Evolutionary conservation across 2,797 vertebrate species (phyloP), one percentile per base, ranked within the genome.

Genomic region (Ctenochaetus hawaiiensis): DNA sequence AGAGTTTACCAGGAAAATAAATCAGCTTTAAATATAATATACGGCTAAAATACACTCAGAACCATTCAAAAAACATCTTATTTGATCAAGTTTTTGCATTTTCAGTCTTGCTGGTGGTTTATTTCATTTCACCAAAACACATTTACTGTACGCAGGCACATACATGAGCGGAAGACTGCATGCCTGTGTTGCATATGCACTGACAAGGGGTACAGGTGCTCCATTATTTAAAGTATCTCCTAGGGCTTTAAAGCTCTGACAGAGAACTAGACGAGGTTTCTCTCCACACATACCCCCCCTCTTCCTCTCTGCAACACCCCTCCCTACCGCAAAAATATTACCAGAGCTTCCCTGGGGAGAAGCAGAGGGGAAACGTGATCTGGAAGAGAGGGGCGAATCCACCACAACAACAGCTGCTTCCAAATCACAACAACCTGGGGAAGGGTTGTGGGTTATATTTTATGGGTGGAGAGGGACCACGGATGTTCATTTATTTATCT

Each of bases 341-440:
- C 92, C 89, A 74, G 74, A 87, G 81, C 77, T 56, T 93, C 95
- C 92, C 91, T 5, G 43, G 93, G 91, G 94, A 91, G 83, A 61
- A 62, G 71, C 76, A 89, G 78, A 87, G 86, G 86, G 91, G 92
- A 91, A 93, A 93, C 87, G 88, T 93, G 93, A 93, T 93, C 88
- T 91, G 92, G 92, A 94, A 93, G 92, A 93, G 87, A 93, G 87
- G 88, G 90, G 87, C 82, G 67, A 92, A 92, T 94, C 89, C 89
- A 93, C 91, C 91, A 94, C 91, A 94, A 95, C 94, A 95, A 94
- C 94, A 95, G 93, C 93, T 94, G 95, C 94, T 95, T 94, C 92
- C 92, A 94, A 94, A 95, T 94, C 91, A 94, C 92, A 93, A 92
- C 92, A 94, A 94, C 92, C 92, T 93, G 86, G 92, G 93, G 92